Percentiles rank a stretch among this genome's conserved stretches.
These are phyloP conservation scores for Lateolabrax maculatus DNA, from an alignment of 2,797 vertebrate genomes.

Conservation along the genomic window DNA sequence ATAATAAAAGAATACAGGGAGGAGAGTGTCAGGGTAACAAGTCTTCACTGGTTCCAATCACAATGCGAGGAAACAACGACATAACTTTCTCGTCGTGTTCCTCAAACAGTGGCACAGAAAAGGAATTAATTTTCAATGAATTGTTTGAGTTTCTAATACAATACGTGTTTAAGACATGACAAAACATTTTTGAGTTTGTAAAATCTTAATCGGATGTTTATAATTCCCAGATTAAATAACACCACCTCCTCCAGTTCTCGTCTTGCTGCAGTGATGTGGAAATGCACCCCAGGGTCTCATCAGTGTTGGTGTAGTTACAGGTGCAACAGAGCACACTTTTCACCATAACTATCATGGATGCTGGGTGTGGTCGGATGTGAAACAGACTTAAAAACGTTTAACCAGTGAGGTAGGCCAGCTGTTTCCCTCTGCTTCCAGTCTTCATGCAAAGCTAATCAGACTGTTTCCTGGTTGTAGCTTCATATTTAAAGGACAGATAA, in stretches of 20 bases:
- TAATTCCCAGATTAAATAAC: too few species aligned
- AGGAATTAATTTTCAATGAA: too few species aligned
- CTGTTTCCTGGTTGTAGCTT: background rate
- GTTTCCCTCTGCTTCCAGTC: too few species aligned
- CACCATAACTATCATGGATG: background rate
- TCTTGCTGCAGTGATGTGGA: background rate
- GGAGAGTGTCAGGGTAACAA: background rate
- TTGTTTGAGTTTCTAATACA: too few species aligned
- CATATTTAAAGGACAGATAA: background rate
- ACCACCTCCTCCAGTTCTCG: background rate
- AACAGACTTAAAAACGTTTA: background rate
- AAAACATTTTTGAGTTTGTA: too few species aligned
- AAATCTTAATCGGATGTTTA: too few species aligned
- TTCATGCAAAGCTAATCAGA: slow-evolving; percentile 4
- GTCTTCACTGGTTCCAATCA: background rate
- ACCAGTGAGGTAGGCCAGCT: background rate
- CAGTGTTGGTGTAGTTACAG: background rate
- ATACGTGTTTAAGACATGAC: background rate
- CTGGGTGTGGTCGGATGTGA: background rate
- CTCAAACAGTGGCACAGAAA: too few species aligned
- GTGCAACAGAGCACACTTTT: background rate
- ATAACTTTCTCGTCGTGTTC: background rate
- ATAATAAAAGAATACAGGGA: slow-evolving; percentile 6
- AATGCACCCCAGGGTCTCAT: background rate
- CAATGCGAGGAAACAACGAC: background rate